A percentile compares a stretch with the other conserved stretches of the same genome.
Evolutionary conservation across 2,113 vertebrate species (phyloP).

Genomic region (Bufo bufo): DNA sequence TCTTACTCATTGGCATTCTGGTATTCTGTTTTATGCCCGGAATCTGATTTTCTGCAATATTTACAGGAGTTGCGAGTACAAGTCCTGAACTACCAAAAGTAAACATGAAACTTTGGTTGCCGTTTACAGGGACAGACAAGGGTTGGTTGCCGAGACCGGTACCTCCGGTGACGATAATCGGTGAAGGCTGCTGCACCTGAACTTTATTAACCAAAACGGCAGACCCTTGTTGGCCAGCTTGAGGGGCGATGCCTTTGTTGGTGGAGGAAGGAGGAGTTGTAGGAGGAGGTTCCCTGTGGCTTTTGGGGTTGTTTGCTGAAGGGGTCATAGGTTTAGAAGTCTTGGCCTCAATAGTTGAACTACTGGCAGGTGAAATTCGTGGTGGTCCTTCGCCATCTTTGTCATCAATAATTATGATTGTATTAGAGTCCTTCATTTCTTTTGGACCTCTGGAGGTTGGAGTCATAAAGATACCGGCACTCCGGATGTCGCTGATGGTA

Average conservation of each 20-base stretch:
- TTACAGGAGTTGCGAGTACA: conserved; percentile 40
- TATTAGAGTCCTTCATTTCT: background rate
- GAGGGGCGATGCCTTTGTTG: background rate
- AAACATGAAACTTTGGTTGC: conserved; percentile 49
- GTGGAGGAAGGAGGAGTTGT: background rate
- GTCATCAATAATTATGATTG: conserved; percentile 53
- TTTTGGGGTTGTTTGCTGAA: background rate
- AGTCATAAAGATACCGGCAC: conserved; percentile 5
- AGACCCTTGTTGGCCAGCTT: background rate
- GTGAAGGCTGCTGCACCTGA: conserved; percentile 39
- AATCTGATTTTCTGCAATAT: conserved; percentile 45
- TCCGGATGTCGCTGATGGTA: conserved; percentile 18
- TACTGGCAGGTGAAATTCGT: background rate
- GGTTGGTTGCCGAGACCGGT: conserved; percentile 3
- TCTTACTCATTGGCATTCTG: conserved; percentile 32
- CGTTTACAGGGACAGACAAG: conserved; percentile 30
- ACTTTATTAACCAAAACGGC: conserved; percentile 44
- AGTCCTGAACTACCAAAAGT: conserved; percentile 48
- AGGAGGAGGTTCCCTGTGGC: background rate
- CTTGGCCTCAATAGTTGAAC: background rate
- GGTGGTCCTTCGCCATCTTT: background rate
- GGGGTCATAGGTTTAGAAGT: background rate
- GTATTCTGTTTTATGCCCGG: conserved; percentile 11
- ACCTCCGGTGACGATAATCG: conserved; percentile 46
- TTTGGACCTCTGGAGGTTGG: background rate